Evolutionary conservation across 2,888 invertebrate species (phyloP), one percentile per base, ranked within the genome.

Genomic region (Unio delphinus): DNA sequence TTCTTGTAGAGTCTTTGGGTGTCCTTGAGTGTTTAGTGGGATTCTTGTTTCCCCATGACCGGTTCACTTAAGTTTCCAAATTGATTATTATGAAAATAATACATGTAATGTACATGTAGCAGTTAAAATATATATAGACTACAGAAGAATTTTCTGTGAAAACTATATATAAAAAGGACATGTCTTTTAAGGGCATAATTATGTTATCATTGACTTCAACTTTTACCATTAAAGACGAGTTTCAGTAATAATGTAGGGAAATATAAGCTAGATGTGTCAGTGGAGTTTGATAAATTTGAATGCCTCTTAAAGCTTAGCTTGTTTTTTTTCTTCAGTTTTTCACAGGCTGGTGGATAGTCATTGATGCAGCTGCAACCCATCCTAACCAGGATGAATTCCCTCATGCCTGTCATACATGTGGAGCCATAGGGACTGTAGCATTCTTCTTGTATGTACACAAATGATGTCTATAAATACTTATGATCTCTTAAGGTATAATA

Each of bases 341-440:
- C 86, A 91, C 94, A 82, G 99, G 98, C 65, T 99, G 99, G 98
- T 99, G 99, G 99, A 94, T 97, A 75, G 94, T 98, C 74, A 98
- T 99, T 83, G 99, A 99, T 91, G 96, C 97, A 15, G 94, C 96
- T 69, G 94, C 96, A 0, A 93, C 94, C 28, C 94, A 95, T 86
- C 93, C 94, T 0, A 78, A 80, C 63, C 92, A 88, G 66, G 72
- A 78, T 34, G 88, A 92, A 55, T 92, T 93, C 83, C 90, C 91
- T 78, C 91, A 92, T 79, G 94, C 91, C 91, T 98, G 90, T 81
- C 95, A 98, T 87, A 94, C 97, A 68, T 97, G 98, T 87, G 99
- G 99, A 11, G 95, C 98, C 64, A 94, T 98, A 80, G 96, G 96
- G 28, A 98, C 98, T 1, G 84, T 99, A 69, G 97, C 98, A 23